Base-by-base conservation (phyloP, 1,140 invertebrate genomes). In the Drosophila chauvacae region DNA sequence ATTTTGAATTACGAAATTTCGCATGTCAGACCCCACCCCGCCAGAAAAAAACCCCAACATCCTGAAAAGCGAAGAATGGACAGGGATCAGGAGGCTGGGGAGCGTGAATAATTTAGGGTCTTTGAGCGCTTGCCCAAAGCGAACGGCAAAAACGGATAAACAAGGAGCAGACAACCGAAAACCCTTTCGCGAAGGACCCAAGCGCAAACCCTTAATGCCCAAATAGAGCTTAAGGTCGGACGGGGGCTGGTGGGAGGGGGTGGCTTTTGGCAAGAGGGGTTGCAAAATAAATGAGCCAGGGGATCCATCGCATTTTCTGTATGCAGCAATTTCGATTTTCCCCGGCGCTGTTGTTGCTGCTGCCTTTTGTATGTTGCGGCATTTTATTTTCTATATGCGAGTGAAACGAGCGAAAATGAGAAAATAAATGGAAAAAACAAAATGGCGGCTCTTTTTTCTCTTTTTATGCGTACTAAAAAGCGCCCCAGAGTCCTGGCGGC, bases 391-490 rank as follows among this genome's bases (percentile, higher is more conserved):
- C 86, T 90, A 90, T 85, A 90, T 90, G 78, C 81, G 65, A 72
- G 53, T 50, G 55, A 90, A 85, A 60, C 81, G 70, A 69, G 77
- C 60, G 81, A 88, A 90, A 88, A 88, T 90, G 85, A 90, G 85
- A 73, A 88, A 79, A 80, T 90, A 90, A 81, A 81, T 90, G 64
- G 71, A 85, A 88, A 90, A 90, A 90, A 90, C 85, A 90, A 90
- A 90, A 90, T 90, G 85, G 85, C 85, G 86, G 74, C 85, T 61
- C 57, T 66, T 90, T 77, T 90, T 90, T 77, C 81, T 85, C 81
- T 80, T 90, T 90, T 90, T 90, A 77, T 85, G 85, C 86, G 85
- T 90, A 90, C 85, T 90, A 90, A 90, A 88, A 90, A 90, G 81
- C 81, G 77, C 77, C 84, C 69, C 73, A 78, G 66, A 77, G 71